Percentiles rank a stretch among this genome's conserved stretches.
Conservation (phyloP, 30 jellyfish, hydroid and myxozoan genomes). For the Cassiopea xamachana region DNA sequence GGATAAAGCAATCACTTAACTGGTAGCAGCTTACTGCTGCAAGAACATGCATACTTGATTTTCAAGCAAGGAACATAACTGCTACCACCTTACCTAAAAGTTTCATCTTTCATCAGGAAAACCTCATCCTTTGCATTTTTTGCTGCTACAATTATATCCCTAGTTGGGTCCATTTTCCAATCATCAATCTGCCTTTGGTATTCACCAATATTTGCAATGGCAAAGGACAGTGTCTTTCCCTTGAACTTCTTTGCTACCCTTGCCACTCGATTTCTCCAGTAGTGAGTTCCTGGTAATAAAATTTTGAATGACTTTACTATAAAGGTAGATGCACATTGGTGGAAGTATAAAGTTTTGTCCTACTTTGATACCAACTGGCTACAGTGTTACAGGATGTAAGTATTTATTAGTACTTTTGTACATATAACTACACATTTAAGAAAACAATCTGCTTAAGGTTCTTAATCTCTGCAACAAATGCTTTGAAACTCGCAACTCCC, state of each 20-base stretch:
- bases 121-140: constrained; percentile 61
- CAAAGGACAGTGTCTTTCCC: constrained; percentile 63
- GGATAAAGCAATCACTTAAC: too few species aligned
- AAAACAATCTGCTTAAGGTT: too few species aligned
- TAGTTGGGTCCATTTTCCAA: constrained; percentile 66
- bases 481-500: too few species aligned
- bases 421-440: too few species aligned
- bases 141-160: constrained; percentile 69
- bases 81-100: constrained; percentile 47
- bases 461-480: too few species aligned
- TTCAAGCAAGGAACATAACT: not conserved
- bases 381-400: too few species aligned
- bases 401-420: too few species aligned
- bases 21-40: too few species aligned
- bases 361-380: too few species aligned
- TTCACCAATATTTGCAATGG: constrained; percentile 85
- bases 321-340: not conserved
- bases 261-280: constrained; percentile 99
- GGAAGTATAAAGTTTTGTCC: too few species aligned
- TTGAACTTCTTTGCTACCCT: constrained; percentile 91
- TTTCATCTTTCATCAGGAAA: constrained; percentile 65
- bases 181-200: constrained; percentile 57
- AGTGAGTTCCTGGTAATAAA: constrained; percentile 67
- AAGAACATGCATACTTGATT: too few species aligned
- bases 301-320: not conserved